Base-by-base conservation (phyloP, 2,888 invertebrate genomes). In the Nomada ferruginata region DNA sequence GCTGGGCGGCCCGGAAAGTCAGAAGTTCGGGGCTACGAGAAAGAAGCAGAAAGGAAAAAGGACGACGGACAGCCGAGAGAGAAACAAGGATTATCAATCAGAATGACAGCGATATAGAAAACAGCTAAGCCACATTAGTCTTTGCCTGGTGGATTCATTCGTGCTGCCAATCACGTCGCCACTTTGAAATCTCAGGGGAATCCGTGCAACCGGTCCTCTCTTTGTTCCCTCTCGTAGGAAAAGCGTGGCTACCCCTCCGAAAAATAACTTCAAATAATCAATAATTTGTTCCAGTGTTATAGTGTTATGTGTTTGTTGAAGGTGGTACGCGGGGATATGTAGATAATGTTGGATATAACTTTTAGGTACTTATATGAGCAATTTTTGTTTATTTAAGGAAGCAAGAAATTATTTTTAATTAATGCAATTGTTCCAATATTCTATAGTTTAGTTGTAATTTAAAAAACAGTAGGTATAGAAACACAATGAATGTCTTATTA, bases 21-120 rank as follows among this genome's bases (percentile, higher is more conserved):
- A 13, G 53, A 76, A 78, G 81, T 80, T 75, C 52, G 61, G 44
- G 57, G 29, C 50, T 20, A 71, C 68, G 61, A 55, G 47, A 59
- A 53, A 75, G 36, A 47, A 66, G 53, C 65, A 29, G 55, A 70
- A 64, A 70, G 53, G 57, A 53, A 57, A 64, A 85, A 36, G 53
- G 57, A 73, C 50, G 57, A 36, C 47, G 52, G 64, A 72, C 71
- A 65, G 59, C 29, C 3, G 72, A 63, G 72, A 66, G 76, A 57
- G 77, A 57, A 73, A 82, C 70, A 66, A 78, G 80, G 82, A 84
- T 90, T 90, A 91, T 92, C 90, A 91, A 91, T 92, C 91, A 91
- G 90, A 80, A 79, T 82, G 85, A 85, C 86, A 85, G 80, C 81
- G 85, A 87, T 84, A 89, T 85, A 87, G 88, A 85, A 83, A 79